Base-by-base conservation (phyloP, 92 coral and sea anemone genomes). In the Paramuricea clavata region DNA sequence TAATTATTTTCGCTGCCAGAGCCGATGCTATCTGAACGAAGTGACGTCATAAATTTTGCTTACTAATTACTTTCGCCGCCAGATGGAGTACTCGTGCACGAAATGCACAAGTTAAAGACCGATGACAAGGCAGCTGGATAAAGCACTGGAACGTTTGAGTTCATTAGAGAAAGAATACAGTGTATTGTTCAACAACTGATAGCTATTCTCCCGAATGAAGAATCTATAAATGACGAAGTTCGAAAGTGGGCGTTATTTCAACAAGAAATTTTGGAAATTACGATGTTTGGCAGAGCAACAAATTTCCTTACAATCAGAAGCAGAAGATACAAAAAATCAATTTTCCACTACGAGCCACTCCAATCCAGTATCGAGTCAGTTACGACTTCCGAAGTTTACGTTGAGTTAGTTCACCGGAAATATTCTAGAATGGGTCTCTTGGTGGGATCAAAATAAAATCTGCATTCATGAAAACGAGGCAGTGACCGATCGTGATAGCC, bases 391-490 rank as follows among this genome's bases (percentile, higher is more conserved):
- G 77, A 28, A 36, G 8, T 36, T 36, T 36, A 36, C 42, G 42
- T 27, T 81, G 7, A 35, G 69, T 1, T 47, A 21, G 19, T 82
- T 82, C 34, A 62, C 34, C 21, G 86, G 86, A 2, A 74, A 82
- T 16, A 67, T 82, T 6, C 27, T 82, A 31, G 56, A 82, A 5
- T 65, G 79, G 86, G 19, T 62, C 7, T 54, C 86, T 0, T 82
- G 49, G 76, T 81, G 56, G 75, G 86, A 81, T 31, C 76, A 61
- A 36, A 52, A 61, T 16, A 61, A 42, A 8, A 3, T 41, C 0
- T 61, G 76, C 30, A 41, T 81, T 1, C 86, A 81, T 31, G 86
- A 82, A 49, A 82, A 67, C 41, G 21, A 41, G 7, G 9, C 56
- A 1, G 22, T 82, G 9, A 49, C 54, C n/a, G 39, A 82, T 41